Conservation (phyloP, 1,140 invertebrate species). For the Anoplolepis gracilipes region DNA sequence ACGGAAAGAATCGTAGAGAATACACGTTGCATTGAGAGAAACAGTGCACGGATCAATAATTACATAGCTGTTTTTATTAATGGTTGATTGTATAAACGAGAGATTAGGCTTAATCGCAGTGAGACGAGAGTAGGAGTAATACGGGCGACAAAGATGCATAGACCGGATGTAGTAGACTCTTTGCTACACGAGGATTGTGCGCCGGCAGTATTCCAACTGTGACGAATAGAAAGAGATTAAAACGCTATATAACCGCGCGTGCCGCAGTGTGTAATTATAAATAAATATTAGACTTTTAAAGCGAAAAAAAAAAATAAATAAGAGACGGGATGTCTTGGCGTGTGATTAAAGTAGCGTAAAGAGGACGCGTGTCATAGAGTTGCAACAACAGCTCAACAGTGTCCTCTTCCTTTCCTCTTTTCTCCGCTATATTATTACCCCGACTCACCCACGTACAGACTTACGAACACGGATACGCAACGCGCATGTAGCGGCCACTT, state of each 20-base stretch:
- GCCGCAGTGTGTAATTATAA: conserved; percentile 68
- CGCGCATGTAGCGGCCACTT: conserved; percentile 18
- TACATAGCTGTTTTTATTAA: conserved; percentile 71
- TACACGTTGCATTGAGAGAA: conserved; percentile 34
- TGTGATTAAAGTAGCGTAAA: conserved; percentile 68
- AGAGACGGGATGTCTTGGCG: conserved; percentile 65
- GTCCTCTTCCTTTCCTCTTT: conserved; percentile 45
- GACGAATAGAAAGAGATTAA: conserved; percentile 19
- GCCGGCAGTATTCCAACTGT: conserved; percentile 53
- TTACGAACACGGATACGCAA: conserved; percentile 36
- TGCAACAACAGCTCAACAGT: conserved; percentile 52
- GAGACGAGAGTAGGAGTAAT: conserved; percentile 69
- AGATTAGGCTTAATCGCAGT: conserved; percentile 74
- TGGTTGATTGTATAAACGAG: conserved; percentile 69
- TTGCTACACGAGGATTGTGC: conserved; percentile 24
- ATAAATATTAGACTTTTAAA: conserved; percentile 74
- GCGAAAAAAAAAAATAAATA: conserved; percentile 28
- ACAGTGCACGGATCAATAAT: conserved; percentile 59
- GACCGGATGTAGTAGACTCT: conserved; percentile 38
- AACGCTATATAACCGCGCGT: conserved; percentile 57
- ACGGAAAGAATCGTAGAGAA: conserved; percentile 19
- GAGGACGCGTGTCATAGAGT: conserved; percentile 60
- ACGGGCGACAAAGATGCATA: conserved; percentile 65
- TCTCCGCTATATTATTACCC: conserved; percentile 60
- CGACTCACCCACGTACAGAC: conserved; percentile 42